Base-by-base conservation (phyloP, 2,888 invertebrate genomes). In the Erebia palarica region DNA sequence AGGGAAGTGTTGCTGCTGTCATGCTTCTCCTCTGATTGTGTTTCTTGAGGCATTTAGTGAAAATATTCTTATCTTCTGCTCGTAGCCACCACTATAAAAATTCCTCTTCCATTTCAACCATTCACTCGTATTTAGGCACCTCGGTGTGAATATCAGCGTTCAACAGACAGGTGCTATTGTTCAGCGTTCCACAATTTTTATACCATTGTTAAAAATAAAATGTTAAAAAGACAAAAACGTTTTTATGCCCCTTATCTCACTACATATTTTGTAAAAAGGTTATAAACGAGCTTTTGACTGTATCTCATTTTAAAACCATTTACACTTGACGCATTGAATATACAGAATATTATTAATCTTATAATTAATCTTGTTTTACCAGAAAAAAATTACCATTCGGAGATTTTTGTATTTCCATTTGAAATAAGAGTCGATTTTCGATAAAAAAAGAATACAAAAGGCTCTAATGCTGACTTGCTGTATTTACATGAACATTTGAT, bases 401-500 rank as follows among this genome's bases (percentile, higher is more conserved):
- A 61, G 36, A 68, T 68, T 73, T 70, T 73, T 65, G 68, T 61
- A 70, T 70, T 73, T 70, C 42, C 61, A 55, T 65, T 63, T 59
- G 1, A 58, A 49, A 55, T 60, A 36, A 44, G 10, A 72, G 59
- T 64, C 68, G 63, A 72, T 72, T 72, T 66, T 44, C 21, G 7
- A 42, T 57, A 68, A 67, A 68, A 66, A 53, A 66, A 63, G 57
- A 70, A 67, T 72, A 75, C 58, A 76, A 76, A 68, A 71, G 71
- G 68, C 65, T 73, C 75, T 79, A 80, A 78, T 76, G 66, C 7
- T 36, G 36, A 36, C 36, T 60, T 73, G 73, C 64, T 67, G 67
- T 78, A 76, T 79, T 78, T 84, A 82, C 83, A 83, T 76, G 81
- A 79, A 76, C 80, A 81, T 82, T 85, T 83, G 80, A 80, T 78